These are phyloP conservation scores for Tenthredo scrophulariae DNA, from an alignment of 2,888 invertebrate genomes.

Conservation along the genomic window DNA sequence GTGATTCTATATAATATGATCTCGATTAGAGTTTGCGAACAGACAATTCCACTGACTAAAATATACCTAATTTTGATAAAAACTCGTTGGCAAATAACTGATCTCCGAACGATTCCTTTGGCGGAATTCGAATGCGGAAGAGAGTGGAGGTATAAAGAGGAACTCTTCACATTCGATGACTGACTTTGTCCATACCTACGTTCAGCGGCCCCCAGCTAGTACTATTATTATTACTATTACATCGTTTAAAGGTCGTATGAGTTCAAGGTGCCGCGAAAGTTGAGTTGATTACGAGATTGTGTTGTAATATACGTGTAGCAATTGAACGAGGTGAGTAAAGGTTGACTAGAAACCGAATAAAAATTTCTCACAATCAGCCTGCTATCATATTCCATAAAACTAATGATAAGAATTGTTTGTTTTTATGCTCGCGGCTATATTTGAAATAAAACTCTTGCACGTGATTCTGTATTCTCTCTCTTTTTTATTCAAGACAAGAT, in stretches of 20 bases:
- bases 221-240: conserved; percentile 20
- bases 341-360: background rate
- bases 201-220: conserved; percentile 10
- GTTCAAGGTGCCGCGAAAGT: conserved; percentile 34
- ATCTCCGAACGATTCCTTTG: conserved; percentile 27
- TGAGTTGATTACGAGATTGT: background rate
- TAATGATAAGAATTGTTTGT: background rate
- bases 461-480: background rate
- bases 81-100: background rate
- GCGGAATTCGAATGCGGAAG: conserved; percentile 44
- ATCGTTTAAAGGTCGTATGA: conserved; percentile 29
- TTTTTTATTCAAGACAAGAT: background rate
- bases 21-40: background rate
- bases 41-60: background rate
- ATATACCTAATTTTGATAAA: background rate
- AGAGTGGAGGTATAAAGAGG: background rate
- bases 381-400: background rate
- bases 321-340: background rate
- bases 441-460: background rate
- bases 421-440: background rate
- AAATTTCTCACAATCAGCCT: background rate
- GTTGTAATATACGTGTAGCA: background rate
- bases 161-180: conserved; percentile 17
- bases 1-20: background rate
- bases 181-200: background rate